A percentile compares a stretch with the other conserved stretches of the same genome.
phyloP scores from a whole-genome alignment of 1,140 invertebrate species.

The Ostrea edulis region DNA sequence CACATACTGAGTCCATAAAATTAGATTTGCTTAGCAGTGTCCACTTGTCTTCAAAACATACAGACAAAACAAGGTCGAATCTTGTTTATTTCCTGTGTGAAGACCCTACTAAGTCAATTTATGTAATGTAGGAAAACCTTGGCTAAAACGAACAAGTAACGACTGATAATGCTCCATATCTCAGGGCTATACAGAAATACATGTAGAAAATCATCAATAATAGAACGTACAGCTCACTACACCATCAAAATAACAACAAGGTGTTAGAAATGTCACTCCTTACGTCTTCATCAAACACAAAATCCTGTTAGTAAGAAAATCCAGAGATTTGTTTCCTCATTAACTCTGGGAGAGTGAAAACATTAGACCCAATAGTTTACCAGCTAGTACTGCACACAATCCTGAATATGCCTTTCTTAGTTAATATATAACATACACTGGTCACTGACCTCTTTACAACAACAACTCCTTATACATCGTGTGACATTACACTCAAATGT shows the following conservation, averaged over 20 bases:
- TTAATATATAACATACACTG: too few relatives aligned
- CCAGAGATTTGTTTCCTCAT: too few relatives aligned
- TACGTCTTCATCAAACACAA: too few relatives aligned
- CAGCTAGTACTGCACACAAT: too few relatives aligned
- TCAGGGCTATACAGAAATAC: not conserved
- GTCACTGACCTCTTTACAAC: too few relatives aligned
- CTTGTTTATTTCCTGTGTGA: not conserved
- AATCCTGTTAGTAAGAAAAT: too few relatives aligned
- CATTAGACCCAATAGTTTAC: too few relatives aligned
- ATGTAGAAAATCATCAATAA: not conserved
- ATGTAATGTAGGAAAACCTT: constrained; percentile 34
- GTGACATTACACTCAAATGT: too few relatives aligned
- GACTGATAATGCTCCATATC: not conserved
- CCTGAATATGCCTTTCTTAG: too few relatives aligned
- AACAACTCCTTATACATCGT: too few relatives aligned
- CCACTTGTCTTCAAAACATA: not conserved
- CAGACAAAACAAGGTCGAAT: not conserved
- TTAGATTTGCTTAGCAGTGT: not conserved
- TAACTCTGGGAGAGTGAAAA: too few relatives aligned
- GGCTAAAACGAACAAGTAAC: not conserved
- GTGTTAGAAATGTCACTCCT: not conserved
- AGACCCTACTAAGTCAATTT: not conserved
- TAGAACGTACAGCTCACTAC: too few relatives aligned
- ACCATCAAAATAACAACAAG: not conserved
- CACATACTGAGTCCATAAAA: not conserved